A percentile compares a stretch with the other conserved stretches of the same genome.
Conservation (phyloP, 2,888 invertebrate genomes). For the Cartodere bifasciata region DNA sequence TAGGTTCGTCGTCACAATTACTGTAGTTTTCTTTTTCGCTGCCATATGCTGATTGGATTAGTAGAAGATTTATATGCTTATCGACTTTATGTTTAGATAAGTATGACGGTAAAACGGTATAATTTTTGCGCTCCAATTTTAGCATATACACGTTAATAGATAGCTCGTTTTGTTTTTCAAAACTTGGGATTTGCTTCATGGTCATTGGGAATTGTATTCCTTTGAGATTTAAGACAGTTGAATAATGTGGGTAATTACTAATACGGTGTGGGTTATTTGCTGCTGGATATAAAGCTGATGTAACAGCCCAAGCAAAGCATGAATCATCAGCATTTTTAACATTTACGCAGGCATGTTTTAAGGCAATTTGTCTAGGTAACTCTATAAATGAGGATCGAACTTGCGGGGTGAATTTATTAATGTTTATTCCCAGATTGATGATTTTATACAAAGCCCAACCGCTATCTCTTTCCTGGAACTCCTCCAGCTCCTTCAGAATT, state of each 20-base stretch:
- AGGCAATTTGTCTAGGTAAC: conserved; percentile 12
- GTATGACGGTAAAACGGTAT: not conserved
- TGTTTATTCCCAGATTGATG: conserved; percentile 16
- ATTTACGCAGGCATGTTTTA: conserved; percentile 15
- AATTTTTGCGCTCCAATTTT: conserved; percentile 1
- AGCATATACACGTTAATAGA: conserved; percentile 11
- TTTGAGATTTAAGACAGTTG: conserved; percentile 3
- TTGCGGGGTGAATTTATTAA: conserved; percentile 3
- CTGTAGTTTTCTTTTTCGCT: conserved; percentile 7
- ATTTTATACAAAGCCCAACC: conserved; percentile 17
- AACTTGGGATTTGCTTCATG: conserved; percentile 8
- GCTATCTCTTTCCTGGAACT: conserved; percentile 18
- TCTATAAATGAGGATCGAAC: conserved; percentile 12
- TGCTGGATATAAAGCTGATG: conserved; percentile 4
- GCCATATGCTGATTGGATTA: conserved; percentile 9
- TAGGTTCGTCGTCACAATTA: conserved; percentile 4
- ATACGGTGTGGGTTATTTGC: not conserved
- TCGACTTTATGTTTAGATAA: conserved; percentile 4
- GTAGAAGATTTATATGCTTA: conserved; percentile 9
- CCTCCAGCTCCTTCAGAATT: conserved; percentile 15
- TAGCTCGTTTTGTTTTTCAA: conserved; percentile 10
- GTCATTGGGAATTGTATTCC: conserved; percentile 6
- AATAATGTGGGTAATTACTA: conserved; percentile 2
- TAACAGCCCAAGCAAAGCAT: conserved; percentile 17
- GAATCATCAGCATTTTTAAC: conserved; percentile 16